phyloP scores from a whole-genome alignment of 2,113 vertebrate genomes.

The Oceanites oceanicus region DNA sequence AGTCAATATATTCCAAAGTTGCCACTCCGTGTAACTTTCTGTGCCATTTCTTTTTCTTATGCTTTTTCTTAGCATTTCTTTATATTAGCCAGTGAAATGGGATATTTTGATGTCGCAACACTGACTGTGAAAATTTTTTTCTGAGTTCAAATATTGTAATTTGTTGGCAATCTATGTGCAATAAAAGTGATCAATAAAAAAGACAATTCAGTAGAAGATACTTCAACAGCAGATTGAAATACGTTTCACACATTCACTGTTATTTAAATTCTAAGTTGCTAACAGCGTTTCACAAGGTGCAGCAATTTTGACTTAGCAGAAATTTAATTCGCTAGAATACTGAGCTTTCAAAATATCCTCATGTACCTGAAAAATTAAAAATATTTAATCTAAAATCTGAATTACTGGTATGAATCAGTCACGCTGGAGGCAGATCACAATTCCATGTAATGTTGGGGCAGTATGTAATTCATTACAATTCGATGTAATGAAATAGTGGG shows the following conservation, averaged over 20 bases:
- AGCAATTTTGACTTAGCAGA: background rate
- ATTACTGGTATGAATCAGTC: background rate
- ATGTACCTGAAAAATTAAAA: background rate
- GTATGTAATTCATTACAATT: too few species aligned
- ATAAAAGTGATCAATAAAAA: background rate
- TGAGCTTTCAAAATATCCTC: background rate
- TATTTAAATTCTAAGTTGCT: background rate
- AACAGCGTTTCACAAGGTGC: background rate
- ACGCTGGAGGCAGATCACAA: background rate
- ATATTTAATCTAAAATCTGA: background rate
- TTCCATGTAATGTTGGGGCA: background rate
- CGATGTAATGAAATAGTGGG: too few species aligned
- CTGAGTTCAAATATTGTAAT: background rate
- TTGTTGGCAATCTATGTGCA: background rate
- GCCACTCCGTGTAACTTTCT: background rate
- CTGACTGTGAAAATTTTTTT: background rate
- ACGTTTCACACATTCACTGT: background rate
- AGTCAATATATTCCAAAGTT: background rate
- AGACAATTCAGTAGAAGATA: background rate
- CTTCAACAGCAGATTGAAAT: background rate
- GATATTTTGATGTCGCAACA: background rate
- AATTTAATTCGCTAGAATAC: background rate
- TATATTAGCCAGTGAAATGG: background rate
- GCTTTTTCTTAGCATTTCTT: background rate
- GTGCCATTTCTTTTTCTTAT: background rate